These are phyloP conservation scores for Drosophila pandora DNA, from an alignment of 1,140 invertebrate genomes.

Conservation along the genomic window DNA sequence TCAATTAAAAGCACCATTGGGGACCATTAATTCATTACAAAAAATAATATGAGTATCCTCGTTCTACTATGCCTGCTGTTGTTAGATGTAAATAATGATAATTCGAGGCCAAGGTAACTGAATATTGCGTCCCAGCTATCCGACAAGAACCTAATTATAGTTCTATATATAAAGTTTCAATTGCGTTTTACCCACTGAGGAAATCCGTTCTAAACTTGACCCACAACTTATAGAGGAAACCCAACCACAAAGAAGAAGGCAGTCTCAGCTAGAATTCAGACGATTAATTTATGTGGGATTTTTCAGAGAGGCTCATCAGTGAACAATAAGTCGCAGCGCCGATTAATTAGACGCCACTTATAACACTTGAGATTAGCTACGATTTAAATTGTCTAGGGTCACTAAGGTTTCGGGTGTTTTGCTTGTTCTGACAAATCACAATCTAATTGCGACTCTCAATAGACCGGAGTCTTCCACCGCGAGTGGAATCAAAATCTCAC, in stretches of 20 bases:
- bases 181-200: conserved; percentile 7
- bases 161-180: conserved; percentile 2
- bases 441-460: conserved; percentile 16
- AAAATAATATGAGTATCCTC: too few species aligned
- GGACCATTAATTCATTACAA: too few species aligned
- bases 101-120: neutral
- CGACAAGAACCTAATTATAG: too few species aligned
- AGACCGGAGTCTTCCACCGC: too few species aligned
- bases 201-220: conserved; percentile 60
- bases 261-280: conserved; percentile 8
- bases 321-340: neutral
- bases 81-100: too few species aligned
- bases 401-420: neutral
- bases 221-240: neutral
- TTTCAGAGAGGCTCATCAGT: conserved; percentile 1
- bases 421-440: conserved; percentile 31
- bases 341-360: conserved; percentile 24
- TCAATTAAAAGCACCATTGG: too few species aligned
- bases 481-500: neutral
- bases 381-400: conserved; percentile 3
- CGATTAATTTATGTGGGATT: neutral
- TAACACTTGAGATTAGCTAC: conserved; percentile 21
- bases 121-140: conserved; percentile 26
- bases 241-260: neutral
- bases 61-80: too few species aligned